phyloP scores from a whole-genome alignment of 92 coral and sea anemone species.

The Bergia puertoricense region DNA sequence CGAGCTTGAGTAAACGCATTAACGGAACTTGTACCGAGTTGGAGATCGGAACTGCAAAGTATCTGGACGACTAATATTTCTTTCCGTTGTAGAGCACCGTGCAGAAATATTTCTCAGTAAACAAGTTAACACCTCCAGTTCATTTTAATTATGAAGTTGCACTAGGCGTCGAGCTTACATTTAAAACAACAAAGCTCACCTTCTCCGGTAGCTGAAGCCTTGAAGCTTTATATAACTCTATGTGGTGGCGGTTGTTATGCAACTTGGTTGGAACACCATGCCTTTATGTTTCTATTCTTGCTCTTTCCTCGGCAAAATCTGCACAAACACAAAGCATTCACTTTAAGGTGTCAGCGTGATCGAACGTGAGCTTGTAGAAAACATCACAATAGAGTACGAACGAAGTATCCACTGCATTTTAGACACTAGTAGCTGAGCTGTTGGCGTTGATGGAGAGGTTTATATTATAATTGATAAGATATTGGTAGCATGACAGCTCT shows the following conservation, averaged over 20 bases:
- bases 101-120: slow-evolving; percentile 4
- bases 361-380: not conserved
- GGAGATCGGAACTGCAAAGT: not conserved
- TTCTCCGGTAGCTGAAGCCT: slow-evolving; percentile 16
- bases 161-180: not conserved
- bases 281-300: not conserved
- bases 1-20: not conserved
- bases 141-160: not conserved
- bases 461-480: not conserved
- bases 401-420: no score
- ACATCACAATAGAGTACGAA: not conserved
- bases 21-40: not conserved
- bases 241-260: not conserved
- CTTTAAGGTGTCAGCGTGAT: not conserved
- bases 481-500: not conserved
- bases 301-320: not conserved
- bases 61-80: not conserved
- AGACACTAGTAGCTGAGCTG: no score
- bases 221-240: no score
- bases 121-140: not conserved
- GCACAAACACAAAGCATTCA: not conserved
- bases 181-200: slow-evolving; percentile 5
- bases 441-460: no score
- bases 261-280: not conserved
- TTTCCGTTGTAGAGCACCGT: not conserved